Percentiles rank a stretch among this genome's conserved stretches.
These are phyloP conservation scores for Mechanitis messenoides DNA, from an alignment of 2,888 invertebrate genomes.

Conservation along the genomic window DNA sequence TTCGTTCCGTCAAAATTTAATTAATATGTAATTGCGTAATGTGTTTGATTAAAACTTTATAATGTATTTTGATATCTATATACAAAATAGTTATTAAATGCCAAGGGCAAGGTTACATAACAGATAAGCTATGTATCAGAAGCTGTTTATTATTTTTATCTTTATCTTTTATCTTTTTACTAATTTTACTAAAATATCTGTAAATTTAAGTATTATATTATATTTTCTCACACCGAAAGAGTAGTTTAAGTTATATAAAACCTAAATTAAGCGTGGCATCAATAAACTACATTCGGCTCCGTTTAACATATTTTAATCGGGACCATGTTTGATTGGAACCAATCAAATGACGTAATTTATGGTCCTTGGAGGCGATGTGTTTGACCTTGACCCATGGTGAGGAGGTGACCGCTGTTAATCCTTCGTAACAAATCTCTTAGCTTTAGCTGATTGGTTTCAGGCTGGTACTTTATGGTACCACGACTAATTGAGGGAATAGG, in stretches of 20 bases:
- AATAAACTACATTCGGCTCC: slow-evolving; percentile 44
- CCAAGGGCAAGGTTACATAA: slow-evolving; percentile 1
- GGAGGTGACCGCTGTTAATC: slow-evolving; percentile 48
- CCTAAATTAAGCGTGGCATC: slow-evolving; percentile 48
- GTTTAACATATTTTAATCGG: slow-evolving; percentile 57
- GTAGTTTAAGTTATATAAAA: slow-evolving; percentile 16
- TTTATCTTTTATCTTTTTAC: no score
- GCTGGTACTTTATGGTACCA: slow-evolving; percentile 47
- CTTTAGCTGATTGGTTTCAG: slow-evolving; percentile 54
- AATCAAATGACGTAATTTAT: slow-evolving; percentile 70
- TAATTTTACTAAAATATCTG: no score
- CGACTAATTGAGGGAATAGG: slow-evolving; percentile 45
- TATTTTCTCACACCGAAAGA: slow-evolving; percentile 6
- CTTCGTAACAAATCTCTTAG: slow-evolving; percentile 64
- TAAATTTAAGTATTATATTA: not conserved
- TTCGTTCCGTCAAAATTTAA: slow-evolving; percentile 17
- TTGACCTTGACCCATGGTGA: slow-evolving; percentile 53
- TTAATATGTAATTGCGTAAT: slow-evolving; percentile 17
- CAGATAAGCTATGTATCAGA: no score
- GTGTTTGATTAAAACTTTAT: slow-evolving; percentile 13
- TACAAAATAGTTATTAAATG: not conserved
- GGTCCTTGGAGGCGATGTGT: slow-evolving; percentile 48
- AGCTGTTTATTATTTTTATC: no score
- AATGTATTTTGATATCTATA: no score
- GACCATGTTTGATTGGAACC: slow-evolving; percentile 67